Conservation (phyloP, 2,888 invertebrate genomes). For the Cryptocheilus praepositus region DNA sequence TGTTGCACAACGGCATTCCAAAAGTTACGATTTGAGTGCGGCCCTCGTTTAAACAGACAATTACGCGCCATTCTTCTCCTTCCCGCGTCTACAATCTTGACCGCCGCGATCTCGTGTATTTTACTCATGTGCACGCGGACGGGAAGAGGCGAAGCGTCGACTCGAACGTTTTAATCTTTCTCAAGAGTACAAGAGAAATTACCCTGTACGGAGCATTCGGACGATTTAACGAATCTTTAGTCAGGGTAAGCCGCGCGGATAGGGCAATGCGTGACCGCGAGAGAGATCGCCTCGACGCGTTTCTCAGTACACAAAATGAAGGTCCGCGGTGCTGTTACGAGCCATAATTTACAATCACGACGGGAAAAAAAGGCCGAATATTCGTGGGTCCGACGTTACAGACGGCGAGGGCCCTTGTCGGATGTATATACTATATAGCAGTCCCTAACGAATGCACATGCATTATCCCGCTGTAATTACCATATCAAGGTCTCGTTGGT, state of each 20-base stretch:
- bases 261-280: neutral
- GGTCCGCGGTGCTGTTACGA: constrained; percentile 18
- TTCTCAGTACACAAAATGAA: constrained; percentile 17
- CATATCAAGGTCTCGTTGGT: constrained; percentile 59
- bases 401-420: neutral
- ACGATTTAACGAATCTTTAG: constrained; percentile 28
- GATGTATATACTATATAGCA: constrained; percentile 6
- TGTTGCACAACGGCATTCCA: constrained; percentile 2
- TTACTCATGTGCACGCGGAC: neutral
- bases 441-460: constrained; percentile 53
- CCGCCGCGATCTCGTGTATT: too few relatives aligned
- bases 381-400: constrained; percentile 25
- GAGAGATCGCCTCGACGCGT: constrained; percentile 11
- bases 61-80: neutral
- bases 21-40: neutral
- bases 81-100: neutral
- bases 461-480: constrained; percentile 56
- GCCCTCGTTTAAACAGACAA: neutral
- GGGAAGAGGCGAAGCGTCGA: neutral
- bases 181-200: constrained; percentile 1
- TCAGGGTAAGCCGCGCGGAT: constrained; percentile 6
- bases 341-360: constrained; percentile 52
- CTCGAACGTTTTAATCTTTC: constrained; percentile 13
- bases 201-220: constrained; percentile 5
- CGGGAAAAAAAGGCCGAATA: constrained; percentile 34